Conservation (phyloP, 1,140 invertebrate genomes). For the Monomorium pharaonis region DNA sequence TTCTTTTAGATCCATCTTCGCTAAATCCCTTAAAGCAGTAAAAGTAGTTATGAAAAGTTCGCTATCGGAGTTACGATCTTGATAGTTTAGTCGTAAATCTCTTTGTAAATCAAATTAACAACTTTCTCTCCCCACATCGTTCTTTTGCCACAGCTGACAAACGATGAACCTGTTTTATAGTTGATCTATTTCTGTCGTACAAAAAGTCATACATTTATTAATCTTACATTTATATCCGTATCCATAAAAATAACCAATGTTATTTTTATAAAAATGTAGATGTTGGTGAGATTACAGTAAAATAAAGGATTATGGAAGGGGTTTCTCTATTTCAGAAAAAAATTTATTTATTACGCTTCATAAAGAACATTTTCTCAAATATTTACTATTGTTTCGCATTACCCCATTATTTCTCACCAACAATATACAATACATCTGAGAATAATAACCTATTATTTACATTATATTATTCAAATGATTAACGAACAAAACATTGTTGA, state of each 20-base stretch:
- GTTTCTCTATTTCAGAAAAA: background rate
- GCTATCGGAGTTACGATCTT: constrained; percentile 27
- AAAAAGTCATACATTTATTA: background rate
- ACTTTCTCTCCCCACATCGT: constrained; percentile 34
- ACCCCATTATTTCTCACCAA: background rate
- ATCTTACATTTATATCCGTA: background rate
- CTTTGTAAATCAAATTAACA: constrained; percentile 67
- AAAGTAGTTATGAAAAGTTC: constrained; percentile 62
- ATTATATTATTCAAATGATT: background rate
- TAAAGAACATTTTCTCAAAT: background rate
- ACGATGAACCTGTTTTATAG: background rate
- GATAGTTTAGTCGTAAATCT: constrained; percentile 47
- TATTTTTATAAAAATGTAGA: background rate
- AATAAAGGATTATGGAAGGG: background rate
- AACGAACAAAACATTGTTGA: background rate
- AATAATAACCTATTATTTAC: constrained; percentile 13
- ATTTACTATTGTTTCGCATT: background rate
- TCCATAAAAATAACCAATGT: background rate
- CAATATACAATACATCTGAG: background rate
- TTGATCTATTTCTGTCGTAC: no score
- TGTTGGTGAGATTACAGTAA: background rate
- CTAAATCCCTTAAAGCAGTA: constrained; percentile 56
- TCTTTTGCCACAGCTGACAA: background rate
- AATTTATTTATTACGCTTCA: background rate
- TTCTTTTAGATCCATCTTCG: constrained; percentile 1